Base-by-base conservation (phyloP, 2,113 vertebrate genomes). In the Nannobrachium achirus region DNA sequence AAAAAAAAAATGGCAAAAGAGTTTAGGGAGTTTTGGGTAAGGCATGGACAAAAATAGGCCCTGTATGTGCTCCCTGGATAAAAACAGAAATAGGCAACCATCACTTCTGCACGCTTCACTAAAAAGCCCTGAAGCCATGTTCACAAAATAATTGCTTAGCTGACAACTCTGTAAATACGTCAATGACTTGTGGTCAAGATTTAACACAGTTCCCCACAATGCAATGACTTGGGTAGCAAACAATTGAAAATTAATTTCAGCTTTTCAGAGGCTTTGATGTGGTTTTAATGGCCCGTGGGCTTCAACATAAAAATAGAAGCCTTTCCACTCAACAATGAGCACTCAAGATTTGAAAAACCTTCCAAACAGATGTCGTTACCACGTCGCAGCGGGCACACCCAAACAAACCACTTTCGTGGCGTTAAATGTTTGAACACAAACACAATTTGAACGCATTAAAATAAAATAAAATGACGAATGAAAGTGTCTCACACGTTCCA, bases 311-410 rank as follows among this genome's bases (percentile, higher is more conserved):
- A 80, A 64, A 68, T 64, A 80, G 56, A 73, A 49, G 41, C 8
- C 60, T 52, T 68, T 10, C 25, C 64, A 53, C 73, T 38, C 57
- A 57, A 70, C 55, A 51, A 58, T 25, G 39, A 33, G 33, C 39
- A 58, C 56, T 63, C 10, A 38, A 20, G 66, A 51, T 33, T 67
- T 71, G 66, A 63, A 51, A 57, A 66, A 77, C 79, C 61, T 73
- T 63, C 67, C 66, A 86, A 84, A 70, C 82, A 88, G 85, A 91
- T 78, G 83, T 68, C 55, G 66, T 66, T 10, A 78, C 78, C 76
- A 79, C 48, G 44, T 66, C 49, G 71, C 25, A 52, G 19, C 59
- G 66, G 77, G 45, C 80, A 76, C 81, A 18, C 84, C 83, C 83
- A 76, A 44, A 62, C 57, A 66, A 71, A 72, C 33, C 13, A 51